Conservation (phyloP, 2,113 vertebrate genomes). For the Ctenomys sociabilis region DNA sequence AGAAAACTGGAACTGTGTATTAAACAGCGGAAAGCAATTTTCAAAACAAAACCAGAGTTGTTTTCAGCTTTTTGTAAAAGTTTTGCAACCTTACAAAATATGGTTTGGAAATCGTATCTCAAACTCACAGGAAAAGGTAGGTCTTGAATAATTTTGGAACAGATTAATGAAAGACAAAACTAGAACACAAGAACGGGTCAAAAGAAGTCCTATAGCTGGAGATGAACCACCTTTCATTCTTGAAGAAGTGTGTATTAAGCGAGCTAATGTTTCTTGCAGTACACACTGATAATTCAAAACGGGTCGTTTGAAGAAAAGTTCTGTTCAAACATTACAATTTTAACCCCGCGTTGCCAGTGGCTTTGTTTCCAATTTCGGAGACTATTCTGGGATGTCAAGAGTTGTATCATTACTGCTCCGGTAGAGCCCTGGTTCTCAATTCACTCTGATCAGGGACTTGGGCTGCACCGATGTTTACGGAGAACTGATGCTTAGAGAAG, state of each 20-base stretch:
- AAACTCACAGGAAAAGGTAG: background rate
- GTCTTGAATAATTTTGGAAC: background rate
- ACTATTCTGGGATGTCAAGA: conserved; percentile 71
- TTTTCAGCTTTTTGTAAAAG: background rate
- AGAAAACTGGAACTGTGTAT: background rate
- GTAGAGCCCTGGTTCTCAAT: conserved; percentile 37
- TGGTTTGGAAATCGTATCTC: conserved; percentile 17
- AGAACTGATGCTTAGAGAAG: background rate
- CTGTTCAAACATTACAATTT: conserved; percentile 45
- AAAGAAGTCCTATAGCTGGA: background rate
- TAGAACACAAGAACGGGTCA: background rate
- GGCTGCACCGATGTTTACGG: background rate
- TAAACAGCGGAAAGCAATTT: conserved; percentile 39
- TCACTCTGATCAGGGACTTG: background rate
- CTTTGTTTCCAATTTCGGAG: conserved; percentile 69
- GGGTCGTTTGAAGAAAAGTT: conserved; percentile 35
- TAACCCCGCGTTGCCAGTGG: conserved; percentile 41
- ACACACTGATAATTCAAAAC: conserved; percentile 44
- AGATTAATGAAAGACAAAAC: conserved; percentile 19
- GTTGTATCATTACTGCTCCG: conserved; percentile 20
- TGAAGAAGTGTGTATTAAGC: background rate
- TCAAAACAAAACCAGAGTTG: conserved; percentile 11
- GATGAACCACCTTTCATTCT: background rate
- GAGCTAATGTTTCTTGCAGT: background rate
- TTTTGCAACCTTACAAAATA: conserved; percentile 26